Base-by-base conservation (phyloP, 2,888 invertebrate species). In the Myopa testacea region DNA sequence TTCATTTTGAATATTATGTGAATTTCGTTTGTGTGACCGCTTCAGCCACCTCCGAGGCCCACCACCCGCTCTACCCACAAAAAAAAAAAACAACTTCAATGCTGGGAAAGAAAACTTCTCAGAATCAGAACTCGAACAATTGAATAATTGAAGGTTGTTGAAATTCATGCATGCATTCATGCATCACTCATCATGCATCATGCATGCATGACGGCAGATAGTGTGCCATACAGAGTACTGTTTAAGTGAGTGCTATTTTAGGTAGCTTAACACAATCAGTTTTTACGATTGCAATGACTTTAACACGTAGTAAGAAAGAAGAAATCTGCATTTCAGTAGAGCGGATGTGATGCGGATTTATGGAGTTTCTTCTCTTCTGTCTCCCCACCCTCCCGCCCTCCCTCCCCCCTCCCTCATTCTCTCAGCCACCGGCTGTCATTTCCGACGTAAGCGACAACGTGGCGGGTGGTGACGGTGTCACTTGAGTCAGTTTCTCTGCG, bases 141-240 rank as follows among this genome's bases (percentile, higher is more conserved):
- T 74, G 65, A 74, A 65, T 74, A 74, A 74, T 74, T 63, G 50
- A 8, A 40, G 52, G 52, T 50, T 65, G 45, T 45, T 73, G 55
- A 55, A 69, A 52, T 70, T 52, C 55, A 70, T 26, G 14, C 34
- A 52, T 52, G 16, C 4, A 40, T 67, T 38, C n/a, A 38, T 71
- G 38, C 8, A 12, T 50, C n/a, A n/a, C n/a, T n/a, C n/a, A n/a
- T n/a, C n/a, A n/a, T 45, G 1, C 45, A 45, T 45, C 45, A 3
- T 55, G 55, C 70, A 52, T 45, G 45, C 26, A 26, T 26, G n/a
- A n/a, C n/a, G n/a, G 2, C 26, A 26, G 26, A 26, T 26, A 26
- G 26, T 26, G 26, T 2, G 26, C 26, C 26, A 26, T 26, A 1
- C 26, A 2, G 26, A 26, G 26, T 26, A 2, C 26, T 26, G 26